These are phyloP conservation scores for Enteromius unitaeniatus DNA, from an alignment of 2,797 vertebrate species.

Conservation along the genomic window DNA sequence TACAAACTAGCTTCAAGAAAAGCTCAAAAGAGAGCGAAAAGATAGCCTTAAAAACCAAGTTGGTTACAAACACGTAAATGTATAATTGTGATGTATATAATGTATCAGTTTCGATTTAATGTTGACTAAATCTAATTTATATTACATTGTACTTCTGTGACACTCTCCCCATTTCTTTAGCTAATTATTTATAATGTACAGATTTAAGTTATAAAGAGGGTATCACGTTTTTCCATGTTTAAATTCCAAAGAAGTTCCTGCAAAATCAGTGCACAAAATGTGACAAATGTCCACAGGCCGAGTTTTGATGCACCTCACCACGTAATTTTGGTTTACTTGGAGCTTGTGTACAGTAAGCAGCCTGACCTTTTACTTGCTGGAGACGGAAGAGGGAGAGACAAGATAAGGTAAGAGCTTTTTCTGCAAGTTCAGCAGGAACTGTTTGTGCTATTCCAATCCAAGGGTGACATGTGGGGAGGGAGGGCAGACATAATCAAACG, in stretches of 20 bases:
- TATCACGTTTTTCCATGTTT: not conserved
- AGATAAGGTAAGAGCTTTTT: slow-evolving; percentile 50
- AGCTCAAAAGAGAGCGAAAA: not conserved
- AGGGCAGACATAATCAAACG: slow-evolving; percentile 48
- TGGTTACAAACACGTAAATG: not conserved
- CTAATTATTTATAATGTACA: not conserved
- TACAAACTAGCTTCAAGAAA: slow-evolving; percentile 29
- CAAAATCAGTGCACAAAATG: slow-evolving; percentile 1
- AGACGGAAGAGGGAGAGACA: slow-evolving; percentile 41
- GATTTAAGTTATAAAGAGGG: not conserved
- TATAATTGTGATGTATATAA: not conserved
- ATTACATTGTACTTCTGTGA: not conserved
- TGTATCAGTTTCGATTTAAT: not conserved
- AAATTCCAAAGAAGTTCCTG: not conserved
- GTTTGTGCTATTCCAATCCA: slow-evolving; percentile 56
- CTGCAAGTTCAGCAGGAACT: slow-evolving; percentile 62
- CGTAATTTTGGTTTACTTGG: slow-evolving; percentile 30
- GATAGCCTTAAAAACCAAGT: not conserved
- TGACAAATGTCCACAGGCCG: not conserved
- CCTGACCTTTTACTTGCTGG: slow-evolving; percentile 47
- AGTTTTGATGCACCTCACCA: not conserved
- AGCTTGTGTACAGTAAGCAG: slow-evolving; percentile 40
- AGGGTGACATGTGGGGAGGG: slow-evolving; percentile 32
- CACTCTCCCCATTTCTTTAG: not conserved
- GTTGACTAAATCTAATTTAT: not conserved